Percentiles rank a stretch among this genome's conserved stretches.
phyloP scores from a whole-genome alignment of 2,113 vertebrate genomes.

The Calidris pygmaea region DNA sequence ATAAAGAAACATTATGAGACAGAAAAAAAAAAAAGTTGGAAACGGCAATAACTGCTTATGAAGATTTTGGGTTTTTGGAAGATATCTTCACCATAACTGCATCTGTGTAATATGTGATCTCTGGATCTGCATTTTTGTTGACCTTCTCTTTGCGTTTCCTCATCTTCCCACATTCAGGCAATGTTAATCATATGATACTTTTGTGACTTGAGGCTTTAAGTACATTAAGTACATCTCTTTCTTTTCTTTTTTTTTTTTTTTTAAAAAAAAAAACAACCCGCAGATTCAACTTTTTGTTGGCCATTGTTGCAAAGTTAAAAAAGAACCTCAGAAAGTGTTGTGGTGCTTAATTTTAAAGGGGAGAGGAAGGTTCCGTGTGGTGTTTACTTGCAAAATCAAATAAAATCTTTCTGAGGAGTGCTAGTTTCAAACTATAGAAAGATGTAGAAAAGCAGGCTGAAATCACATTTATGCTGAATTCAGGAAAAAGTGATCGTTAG shows the following conservation, averaged over 20 bases:
- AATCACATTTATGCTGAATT: background rate
- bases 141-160: constrained; percentile 9
- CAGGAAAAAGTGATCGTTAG: background rate
- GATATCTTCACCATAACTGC: background rate
- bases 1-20: background rate
- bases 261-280: background rate
- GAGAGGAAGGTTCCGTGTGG: background rate
- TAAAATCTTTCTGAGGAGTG: background rate
- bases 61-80: background rate
- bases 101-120: background rate
- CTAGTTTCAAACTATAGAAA: background rate
- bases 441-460: background rate
- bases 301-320: background rate
- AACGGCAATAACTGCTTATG: background rate
- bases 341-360: background rate
- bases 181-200: background rate
- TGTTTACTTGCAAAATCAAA: background rate
- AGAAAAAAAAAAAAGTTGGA: background rate
- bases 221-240: background rate
- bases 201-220: background rate
- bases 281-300: background rate
- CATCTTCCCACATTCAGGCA: background rate
- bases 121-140: background rate
- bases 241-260: background rate
- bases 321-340: background rate